Percentiles rank a stretch among this genome's conserved stretches.
These are phyloP conservation scores for Cephalopterus ornatus DNA, from an alignment of 2,113 vertebrate genomes.

Conservation along the genomic window DNA sequence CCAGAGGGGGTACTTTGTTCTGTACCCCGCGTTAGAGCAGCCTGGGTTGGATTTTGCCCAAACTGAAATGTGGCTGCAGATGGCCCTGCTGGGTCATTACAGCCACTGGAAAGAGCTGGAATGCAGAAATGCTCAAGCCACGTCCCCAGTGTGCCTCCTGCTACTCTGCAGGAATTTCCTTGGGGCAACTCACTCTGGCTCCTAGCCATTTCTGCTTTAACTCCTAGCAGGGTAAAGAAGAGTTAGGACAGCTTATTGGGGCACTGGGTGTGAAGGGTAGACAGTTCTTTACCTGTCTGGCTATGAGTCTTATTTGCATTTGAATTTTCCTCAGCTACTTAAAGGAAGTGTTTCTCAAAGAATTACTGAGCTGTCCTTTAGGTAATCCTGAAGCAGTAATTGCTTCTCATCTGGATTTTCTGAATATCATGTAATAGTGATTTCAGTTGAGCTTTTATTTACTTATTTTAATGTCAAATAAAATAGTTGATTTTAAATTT, in stretches of 20 bases:
- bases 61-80: background rate
- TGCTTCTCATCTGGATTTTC: background rate
- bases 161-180: conserved; percentile 53
- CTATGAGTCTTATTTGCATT: background rate
- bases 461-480: background rate
- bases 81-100: background rate
- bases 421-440: background rate
- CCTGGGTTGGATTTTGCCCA: background rate
- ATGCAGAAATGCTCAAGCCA: conserved; percentile 20
- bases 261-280: background rate
- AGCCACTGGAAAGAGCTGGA: conserved; percentile 19
- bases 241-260: background rate
- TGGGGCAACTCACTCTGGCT: conserved; percentile 29
- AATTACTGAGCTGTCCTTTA: background rate
- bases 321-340: background rate
- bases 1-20: background rate
- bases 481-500: background rate
- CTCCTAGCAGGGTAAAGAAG: background rate
- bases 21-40: background rate
- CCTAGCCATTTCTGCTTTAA: background rate
- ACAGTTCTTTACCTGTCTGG: background rate
- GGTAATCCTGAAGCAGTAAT: background rate
- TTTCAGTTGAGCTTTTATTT: background rate
- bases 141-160: background rate
- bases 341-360: background rate